These are phyloP conservation scores for Dromas ardeola DNA, from an alignment of 2,113 vertebrate species.

Conservation along the genomic window DNA sequence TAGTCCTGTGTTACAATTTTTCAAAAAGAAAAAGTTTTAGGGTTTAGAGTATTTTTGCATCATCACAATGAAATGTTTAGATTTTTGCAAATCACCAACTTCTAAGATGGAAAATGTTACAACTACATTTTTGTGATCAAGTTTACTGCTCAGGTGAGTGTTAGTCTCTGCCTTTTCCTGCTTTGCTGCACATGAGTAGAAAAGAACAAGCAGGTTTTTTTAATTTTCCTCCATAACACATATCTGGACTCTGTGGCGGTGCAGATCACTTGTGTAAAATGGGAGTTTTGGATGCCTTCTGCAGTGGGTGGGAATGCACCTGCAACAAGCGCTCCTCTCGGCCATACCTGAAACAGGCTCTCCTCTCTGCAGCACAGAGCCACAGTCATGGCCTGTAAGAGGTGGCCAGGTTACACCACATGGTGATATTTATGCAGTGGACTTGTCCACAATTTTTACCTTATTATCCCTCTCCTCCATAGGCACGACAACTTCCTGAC, in stretches of 20 bases:
- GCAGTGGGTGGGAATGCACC: not conserved
- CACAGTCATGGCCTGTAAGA: not conserved
- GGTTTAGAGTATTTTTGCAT: not conserved
- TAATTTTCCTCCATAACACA: not conserved
- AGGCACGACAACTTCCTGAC: not conserved
- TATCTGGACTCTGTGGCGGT: not conserved
- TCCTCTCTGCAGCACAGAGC: not conserved
- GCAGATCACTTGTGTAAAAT: not conserved
- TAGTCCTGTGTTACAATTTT: not conserved
- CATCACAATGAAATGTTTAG: not conserved
- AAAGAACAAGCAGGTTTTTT: not conserved
- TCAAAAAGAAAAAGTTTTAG: not conserved
- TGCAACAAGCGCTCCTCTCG: accelerated
- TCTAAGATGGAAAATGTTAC: not conserved
- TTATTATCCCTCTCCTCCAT: not conserved
- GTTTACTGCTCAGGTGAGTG: not conserved
- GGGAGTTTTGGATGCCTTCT: not conserved
- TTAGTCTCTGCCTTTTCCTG: not conserved
- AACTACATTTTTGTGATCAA: not conserved
- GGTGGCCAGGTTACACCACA: not conserved
- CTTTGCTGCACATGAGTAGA: not conserved
- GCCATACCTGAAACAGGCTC: accelerated
- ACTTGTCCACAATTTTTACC: not conserved
- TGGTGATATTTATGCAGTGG: not conserved
- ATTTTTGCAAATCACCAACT: not conserved